Percentiles rank a stretch among this genome's conserved stretches.
These are phyloP conservation scores for Plestiodon gilberti DNA, from an alignment of 2,113 vertebrate genomes.

Conservation along the genomic window DNA sequence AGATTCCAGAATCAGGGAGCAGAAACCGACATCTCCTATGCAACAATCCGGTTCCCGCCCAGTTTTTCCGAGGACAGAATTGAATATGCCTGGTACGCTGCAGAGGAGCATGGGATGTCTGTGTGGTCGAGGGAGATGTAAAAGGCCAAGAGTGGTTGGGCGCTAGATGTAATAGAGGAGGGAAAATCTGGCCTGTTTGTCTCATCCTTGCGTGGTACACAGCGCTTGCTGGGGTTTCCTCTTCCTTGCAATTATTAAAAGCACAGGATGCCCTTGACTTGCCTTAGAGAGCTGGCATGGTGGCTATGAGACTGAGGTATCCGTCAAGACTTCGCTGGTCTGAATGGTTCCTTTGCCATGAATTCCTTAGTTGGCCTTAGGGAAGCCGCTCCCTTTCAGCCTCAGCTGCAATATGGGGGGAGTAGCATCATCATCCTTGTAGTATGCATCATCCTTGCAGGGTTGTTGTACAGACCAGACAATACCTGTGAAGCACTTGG, in stretches of 20 bases:
- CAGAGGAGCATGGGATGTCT: too few species aligned
- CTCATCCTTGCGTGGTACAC: neutral
- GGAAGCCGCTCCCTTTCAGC: too few species aligned
- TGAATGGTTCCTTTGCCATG: too few species aligned
- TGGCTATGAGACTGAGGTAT: too few species aligned
- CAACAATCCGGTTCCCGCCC: neutral
- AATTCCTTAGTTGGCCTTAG: too few species aligned
- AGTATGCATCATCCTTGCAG: too few species aligned
- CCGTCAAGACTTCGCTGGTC: too few species aligned
- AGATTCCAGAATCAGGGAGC: neutral
- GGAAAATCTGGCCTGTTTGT: neutral
- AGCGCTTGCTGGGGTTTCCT: neutral
- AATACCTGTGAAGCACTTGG: too few species aligned
- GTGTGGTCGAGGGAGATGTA: neutral
- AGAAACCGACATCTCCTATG: neutral
- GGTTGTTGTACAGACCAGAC: too few species aligned
- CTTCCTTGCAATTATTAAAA: neutral
- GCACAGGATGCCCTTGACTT: neutral
- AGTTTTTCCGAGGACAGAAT: neutral
- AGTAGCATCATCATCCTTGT: too few species aligned
- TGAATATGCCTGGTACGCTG: conserved; percentile 5
- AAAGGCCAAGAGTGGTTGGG: neutral
- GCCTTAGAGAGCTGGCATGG: too few species aligned
- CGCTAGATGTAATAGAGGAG: neutral
- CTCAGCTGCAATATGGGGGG: too few species aligned